These are phyloP conservation scores for Trachops cirrhosus DNA, from an alignment of 2,797 vertebrate species.

Conservation along the genomic window DNA sequence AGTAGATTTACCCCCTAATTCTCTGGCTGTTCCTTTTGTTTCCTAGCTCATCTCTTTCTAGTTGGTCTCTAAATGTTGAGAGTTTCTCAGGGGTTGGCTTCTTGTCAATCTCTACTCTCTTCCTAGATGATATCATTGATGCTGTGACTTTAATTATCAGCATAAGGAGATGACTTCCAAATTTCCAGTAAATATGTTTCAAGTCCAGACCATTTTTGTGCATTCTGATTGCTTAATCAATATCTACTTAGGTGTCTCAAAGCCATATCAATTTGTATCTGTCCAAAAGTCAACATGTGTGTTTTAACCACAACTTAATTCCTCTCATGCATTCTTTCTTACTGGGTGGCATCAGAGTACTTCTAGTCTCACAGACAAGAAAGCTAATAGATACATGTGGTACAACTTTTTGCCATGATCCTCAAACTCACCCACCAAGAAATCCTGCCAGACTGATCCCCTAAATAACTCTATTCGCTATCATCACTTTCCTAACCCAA, in stretches of 20 bases:
- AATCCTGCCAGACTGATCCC: background rate
- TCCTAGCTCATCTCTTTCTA: background rate
- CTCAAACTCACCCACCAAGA: background rate
- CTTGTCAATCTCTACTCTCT: background rate
- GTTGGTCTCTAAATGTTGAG: background rate
- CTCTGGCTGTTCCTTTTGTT: background rate
- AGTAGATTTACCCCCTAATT: background rate
- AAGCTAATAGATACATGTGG: background rate
- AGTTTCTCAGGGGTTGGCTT: background rate
- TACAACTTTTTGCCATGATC: background rate
- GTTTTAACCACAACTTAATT: background rate
- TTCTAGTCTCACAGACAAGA: background rate
- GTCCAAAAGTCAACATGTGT: slow-evolving; percentile 8
- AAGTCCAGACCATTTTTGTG: background rate
- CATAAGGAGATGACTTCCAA: slow-evolving; percentile 26
- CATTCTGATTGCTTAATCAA: slow-evolving; percentile 43
- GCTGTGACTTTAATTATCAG: slow-evolving; percentile 30
- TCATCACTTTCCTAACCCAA: background rate
- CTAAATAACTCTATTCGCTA: background rate
- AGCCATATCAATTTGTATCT: background rate
- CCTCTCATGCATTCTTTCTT: background rate
- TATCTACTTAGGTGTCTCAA: slow-evolving; percentile 32
- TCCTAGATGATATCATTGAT: background rate
- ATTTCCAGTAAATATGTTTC: slow-evolving; percentile 51
- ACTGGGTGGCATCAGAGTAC: background rate